A percentile compares a stretch with the other conserved stretches of the same genome.
Evolutionary conservation across 2,113 vertebrate species (phyloP).

Genomic region (Cervus canadensis): DNA sequence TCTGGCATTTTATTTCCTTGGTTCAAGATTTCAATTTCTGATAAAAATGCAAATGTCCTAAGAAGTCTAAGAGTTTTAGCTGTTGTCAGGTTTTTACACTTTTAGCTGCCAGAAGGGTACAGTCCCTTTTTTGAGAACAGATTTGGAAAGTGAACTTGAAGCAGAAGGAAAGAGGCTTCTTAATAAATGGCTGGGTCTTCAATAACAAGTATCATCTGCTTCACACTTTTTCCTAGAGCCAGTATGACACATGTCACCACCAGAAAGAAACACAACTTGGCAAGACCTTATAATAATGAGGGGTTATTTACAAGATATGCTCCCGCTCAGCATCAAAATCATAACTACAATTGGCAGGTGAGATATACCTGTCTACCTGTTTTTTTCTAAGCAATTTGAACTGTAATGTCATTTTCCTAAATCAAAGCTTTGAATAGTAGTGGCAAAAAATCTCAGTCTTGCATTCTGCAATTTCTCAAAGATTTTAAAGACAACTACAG

Average conservation of each 20-base stretch:
- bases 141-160: neutral
- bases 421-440: neutral
- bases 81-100: neutral
- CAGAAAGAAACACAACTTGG: constrained; percentile 15
- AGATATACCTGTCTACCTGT: constrained; percentile 5
- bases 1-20: neutral
- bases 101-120: neutral
- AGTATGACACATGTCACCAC: constrained; percentile 23
- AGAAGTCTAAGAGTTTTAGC: neutral
- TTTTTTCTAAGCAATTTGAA: neutral
- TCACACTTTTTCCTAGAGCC: constrained; percentile 3
- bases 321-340: constrained; percentile 25
- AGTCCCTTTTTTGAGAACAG: neutral
- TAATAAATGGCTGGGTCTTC: constrained; percentile 33
- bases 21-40: constrained; percentile 5
- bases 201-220: constrained; percentile 38
- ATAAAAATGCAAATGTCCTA: constrained; percentile 29
- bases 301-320: neutral
- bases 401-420: neutral
- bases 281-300: constrained; percentile 43
- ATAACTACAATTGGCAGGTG: constrained; percentile 20
- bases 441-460: neutral
- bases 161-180: neutral
- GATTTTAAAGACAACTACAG: neutral
- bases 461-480: constrained; percentile 19